Conservation (phyloP, 2,888 invertebrate genomes). For the Callyntrura sp. region DNA sequence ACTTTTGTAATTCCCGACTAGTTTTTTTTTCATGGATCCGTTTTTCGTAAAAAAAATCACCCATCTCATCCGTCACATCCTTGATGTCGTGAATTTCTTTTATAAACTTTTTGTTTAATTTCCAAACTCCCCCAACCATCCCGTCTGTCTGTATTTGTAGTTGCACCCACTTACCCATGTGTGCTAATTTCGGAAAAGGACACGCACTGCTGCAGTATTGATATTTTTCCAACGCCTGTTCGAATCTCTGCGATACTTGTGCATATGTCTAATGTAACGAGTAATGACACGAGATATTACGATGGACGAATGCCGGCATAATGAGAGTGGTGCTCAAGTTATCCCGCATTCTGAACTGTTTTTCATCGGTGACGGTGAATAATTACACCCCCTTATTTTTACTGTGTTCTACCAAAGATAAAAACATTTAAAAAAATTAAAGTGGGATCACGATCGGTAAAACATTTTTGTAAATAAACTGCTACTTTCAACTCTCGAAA, state of each 20-base stretch:
- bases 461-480: too few relatives aligned
- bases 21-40: conserved; percentile 29
- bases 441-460: too few relatives aligned
- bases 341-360: too few relatives aligned
- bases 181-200: background rate
- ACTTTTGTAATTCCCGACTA: background rate
- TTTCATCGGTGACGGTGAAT: too few relatives aligned
- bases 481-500: too few relatives aligned
- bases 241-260: background rate
- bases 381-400: too few relatives aligned
- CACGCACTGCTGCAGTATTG: background rate
- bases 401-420: too few relatives aligned
- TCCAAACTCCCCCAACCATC: too few relatives aligned
- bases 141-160: too few relatives aligned
- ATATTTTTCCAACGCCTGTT: background rate
- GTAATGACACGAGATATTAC: background rate
- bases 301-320: background rate
- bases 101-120: background rate
- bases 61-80: background rate
- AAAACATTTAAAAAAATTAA: too few relatives aligned
- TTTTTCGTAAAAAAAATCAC: background rate
- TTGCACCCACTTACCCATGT: conserved; percentile 38
- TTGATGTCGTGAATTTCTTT: background rate
- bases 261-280: background rate
- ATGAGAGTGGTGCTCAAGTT: background rate